phyloP scores from a whole-genome alignment of 1,140 invertebrate species.

The Apis dorsata region DNA sequence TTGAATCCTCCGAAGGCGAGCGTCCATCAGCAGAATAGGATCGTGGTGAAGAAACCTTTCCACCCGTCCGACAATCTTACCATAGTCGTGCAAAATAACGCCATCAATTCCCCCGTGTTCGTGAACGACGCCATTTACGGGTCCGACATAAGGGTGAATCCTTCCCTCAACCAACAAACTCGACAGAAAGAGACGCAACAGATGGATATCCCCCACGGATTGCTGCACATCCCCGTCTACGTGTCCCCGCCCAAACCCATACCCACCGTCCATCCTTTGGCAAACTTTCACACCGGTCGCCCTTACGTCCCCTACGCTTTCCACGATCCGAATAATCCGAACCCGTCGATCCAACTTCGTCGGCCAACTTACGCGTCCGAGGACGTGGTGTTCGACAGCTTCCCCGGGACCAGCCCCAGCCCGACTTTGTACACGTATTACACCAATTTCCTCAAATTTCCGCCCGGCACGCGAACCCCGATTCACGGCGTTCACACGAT shows the following conservation, averaged over 20 bases:
- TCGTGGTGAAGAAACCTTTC: conserved; percentile 69
- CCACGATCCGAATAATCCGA: conserved; percentile 73
- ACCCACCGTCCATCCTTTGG: conserved; percentile 49
- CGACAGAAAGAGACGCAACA: neutral
- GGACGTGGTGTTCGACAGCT: conserved; percentile 64
- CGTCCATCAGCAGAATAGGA: conserved; percentile 74
- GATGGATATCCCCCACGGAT: neutral
- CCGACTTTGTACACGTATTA: conserved; percentile 64
- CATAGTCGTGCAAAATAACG: conserved; percentile 75
- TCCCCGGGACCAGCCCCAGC: conserved; percentile 33
- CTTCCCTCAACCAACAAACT: neutral
- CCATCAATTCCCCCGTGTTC: conserved; percentile 73
- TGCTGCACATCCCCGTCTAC: neutral
- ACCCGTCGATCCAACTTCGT: too few relatives aligned
- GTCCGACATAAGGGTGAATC: conserved; percentile 50
- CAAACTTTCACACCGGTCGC: neutral
- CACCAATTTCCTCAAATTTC: conserved; percentile 36
- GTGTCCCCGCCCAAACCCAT: conserved; percentile 17
- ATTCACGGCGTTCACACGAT: conserved; percentile 27
- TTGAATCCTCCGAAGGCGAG: conserved; percentile 64
- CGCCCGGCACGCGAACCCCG: neutral
- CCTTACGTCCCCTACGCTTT: conserved; percentile 69
- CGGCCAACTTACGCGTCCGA: conserved; percentile 40
- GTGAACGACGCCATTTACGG: conserved; percentile 71
- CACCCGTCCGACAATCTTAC: conserved; percentile 71